Percentiles rank a stretch among this genome's conserved stretches.
phyloP scores from a whole-genome alignment of 2,113 vertebrate genomes.

The Mesitornis unicolor region DNA sequence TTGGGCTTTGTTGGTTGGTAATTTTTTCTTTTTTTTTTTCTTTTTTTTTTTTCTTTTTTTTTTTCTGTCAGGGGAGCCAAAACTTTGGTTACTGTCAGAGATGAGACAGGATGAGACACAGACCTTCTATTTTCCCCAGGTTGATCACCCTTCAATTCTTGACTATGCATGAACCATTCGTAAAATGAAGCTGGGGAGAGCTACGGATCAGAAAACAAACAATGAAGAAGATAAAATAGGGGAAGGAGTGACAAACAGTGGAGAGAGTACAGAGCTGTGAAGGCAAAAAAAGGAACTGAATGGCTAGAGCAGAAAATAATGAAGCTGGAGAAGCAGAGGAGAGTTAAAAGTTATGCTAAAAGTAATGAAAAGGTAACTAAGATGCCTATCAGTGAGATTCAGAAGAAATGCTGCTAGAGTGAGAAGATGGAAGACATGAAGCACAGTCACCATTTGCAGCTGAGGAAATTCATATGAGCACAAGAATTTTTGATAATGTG shows the following conservation, averaged over 20 bases:
- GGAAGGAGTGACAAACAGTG: neutral
- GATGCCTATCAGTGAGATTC: neutral
- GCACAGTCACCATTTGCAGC: neutral
- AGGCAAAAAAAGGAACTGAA: neutral
- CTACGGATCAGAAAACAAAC: neutral
- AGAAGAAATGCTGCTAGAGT: neutral
- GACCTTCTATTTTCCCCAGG: neutral
- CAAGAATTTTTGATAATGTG: neutral
- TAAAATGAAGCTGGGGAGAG: neutral
- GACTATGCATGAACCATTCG: neutral
- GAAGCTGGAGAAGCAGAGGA: neutral
- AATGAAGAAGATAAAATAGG: neutral
- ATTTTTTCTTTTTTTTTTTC: neutral
- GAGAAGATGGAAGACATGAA: neutral
- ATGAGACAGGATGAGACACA: neutral
- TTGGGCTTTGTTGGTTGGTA: neutral
- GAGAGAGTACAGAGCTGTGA: neutral
- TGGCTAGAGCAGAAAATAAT: neutral
- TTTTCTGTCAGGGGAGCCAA: neutral
- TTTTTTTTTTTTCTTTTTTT: accelerated
- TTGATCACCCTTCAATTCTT: neutral
- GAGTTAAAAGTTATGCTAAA: neutral
- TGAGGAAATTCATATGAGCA: neutral
- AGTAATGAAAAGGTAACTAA: neutral
- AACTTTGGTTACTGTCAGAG: neutral